These are phyloP conservation scores for Budorcas taxicolor DNA, from an alignment of 2,113 vertebrate genomes.

Conservation along the genomic window DNA sequence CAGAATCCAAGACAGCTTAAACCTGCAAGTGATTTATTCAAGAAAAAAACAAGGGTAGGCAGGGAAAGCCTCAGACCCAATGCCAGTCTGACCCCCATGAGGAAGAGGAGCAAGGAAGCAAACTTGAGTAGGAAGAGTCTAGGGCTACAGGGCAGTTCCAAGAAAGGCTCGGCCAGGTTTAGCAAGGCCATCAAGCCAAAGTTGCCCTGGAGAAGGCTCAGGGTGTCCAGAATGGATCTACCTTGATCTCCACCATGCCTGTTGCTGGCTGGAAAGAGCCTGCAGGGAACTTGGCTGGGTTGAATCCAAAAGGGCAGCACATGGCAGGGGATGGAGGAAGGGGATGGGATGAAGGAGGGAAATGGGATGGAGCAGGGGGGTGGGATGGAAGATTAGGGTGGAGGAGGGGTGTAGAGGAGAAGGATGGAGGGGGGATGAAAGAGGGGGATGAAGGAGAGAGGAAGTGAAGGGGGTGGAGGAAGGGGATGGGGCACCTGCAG, in stretches of 20 bases:
- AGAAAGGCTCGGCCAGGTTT: neutral
- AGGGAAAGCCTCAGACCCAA: rapidly evolving
- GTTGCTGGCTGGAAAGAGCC: neutral
- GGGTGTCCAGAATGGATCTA: neutral
- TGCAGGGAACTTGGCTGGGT: neutral
- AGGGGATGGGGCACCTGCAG: rapidly evolving
- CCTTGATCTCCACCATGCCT: neutral
- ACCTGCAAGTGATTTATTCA: neutral
- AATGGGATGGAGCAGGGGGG: too few relatives aligned
- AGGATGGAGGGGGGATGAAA: neutral
- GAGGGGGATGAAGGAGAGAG: neutral
- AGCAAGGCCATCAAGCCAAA: neutral
- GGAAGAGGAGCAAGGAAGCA: neutral
- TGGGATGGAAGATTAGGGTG: neutral
- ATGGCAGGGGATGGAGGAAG: neutral
- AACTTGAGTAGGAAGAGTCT: neutral
- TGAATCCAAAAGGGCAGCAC: neutral
- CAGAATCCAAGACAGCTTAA: neutral
- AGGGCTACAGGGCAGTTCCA: neutral
- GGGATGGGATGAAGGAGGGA: neutral
- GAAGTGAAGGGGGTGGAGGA: too few relatives aligned
- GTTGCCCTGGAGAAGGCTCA: neutral
- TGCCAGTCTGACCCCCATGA: rapidly evolving
- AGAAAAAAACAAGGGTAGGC: neutral
- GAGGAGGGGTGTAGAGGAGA: neutral